Conservation (phyloP, 2,888 invertebrate genomes). For the Dioctria rufipes region DNA sequence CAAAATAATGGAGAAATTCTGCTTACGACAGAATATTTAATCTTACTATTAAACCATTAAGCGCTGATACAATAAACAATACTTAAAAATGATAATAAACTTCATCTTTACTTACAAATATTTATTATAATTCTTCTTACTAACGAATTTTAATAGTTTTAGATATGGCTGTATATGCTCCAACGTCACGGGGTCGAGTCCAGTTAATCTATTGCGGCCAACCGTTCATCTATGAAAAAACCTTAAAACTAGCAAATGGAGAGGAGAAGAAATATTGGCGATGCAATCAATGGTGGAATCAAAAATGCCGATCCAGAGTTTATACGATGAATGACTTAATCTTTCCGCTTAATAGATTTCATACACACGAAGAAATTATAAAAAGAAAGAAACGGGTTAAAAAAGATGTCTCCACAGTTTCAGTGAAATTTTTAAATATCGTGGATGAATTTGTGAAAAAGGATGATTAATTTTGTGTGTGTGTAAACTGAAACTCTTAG, state of each 20-base stretch:
- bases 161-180: slow-evolving; percentile 69
- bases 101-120: neutral
- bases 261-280: slow-evolving; percentile 71
- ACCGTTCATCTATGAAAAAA: slow-evolving; percentile 71
- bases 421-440: slow-evolving; percentile 15
- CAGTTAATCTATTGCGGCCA: slow-evolving; percentile 71
- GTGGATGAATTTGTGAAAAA: slow-evolving; percentile 33
- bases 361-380: slow-evolving; percentile 71
- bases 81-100: no score
- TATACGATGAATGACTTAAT: slow-evolving; percentile 69
- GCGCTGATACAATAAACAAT: no score
- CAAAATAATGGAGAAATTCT: no score
- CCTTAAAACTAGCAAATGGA: slow-evolving; percentile 66
- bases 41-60: no score
- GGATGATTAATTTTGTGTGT: slow-evolving; percentile 1
- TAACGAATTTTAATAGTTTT: slow-evolving; percentile 62
- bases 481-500: neutral
- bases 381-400: slow-evolving; percentile 70
- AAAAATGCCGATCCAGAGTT: slow-evolving; percentile 71
- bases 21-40: no score
- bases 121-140: slow-evolving; percentile 34
- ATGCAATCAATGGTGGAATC: slow-evolving; percentile 72
- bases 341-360: slow-evolving; percentile 70
- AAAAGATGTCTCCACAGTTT: slow-evolving; percentile 59
- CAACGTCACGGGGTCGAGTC: slow-evolving; percentile 70